phyloP scores from a whole-genome alignment of 2,113 vertebrate genomes.

The Larimichthys polyactis region DNA sequence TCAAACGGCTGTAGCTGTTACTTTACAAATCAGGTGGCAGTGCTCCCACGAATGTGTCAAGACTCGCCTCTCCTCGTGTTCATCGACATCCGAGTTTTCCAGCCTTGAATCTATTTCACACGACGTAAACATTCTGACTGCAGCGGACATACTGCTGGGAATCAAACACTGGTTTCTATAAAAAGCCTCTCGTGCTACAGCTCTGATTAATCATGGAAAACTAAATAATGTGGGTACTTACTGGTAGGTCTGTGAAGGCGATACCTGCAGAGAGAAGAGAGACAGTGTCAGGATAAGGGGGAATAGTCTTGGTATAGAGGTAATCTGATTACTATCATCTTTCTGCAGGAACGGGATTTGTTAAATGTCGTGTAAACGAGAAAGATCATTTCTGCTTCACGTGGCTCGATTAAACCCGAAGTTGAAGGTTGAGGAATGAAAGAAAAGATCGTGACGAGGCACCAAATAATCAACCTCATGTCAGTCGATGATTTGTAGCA shows the following conservation, averaged over 20 bases:
- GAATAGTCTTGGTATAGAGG: background rate
- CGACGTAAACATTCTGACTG: constrained; percentile 12
- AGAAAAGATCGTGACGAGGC: background rate
- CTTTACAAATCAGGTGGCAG: background rate
- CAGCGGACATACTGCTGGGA: background rate
- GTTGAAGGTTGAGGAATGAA: background rate
- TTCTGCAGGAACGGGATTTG: background rate
- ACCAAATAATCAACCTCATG: background rate
- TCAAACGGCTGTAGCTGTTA: background rate
- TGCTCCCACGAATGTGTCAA: background rate
- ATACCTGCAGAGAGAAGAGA: constrained; percentile 86
- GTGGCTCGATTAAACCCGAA: background rate
- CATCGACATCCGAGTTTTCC: background rate
- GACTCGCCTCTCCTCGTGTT: background rate
- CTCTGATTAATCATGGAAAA: constrained; percentile 34
- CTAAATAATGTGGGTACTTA: constrained; percentile 84
- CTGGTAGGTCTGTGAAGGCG: constrained; percentile 98
- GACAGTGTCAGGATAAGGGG: constrained; percentile 27
- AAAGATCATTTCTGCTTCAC: background rate
- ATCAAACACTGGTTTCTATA: constrained; percentile 17
- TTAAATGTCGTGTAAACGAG: background rate
- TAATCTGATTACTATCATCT: constrained; percentile 20
- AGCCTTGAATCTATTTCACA: background rate
- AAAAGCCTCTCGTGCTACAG: background rate
- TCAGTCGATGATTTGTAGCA: background rate